Evolutionary conservation across 2,113 vertebrate genomes (phyloP).

Genomic region (Diphyllodes magnificus): DNA sequence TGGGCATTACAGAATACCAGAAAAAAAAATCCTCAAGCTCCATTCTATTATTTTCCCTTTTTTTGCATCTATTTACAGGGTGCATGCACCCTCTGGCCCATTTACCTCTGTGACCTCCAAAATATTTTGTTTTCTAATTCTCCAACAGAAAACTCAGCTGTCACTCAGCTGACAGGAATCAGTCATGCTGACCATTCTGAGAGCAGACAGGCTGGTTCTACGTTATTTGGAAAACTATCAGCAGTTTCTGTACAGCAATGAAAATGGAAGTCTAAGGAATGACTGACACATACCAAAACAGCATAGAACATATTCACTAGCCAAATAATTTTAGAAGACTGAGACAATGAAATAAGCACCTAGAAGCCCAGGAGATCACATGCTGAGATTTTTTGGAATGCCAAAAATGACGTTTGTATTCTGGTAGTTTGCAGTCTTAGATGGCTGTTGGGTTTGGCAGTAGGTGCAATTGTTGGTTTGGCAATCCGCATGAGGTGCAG

Average conservation of each 20-base stretch:
- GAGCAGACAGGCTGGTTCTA: background rate
- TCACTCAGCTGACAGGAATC: background rate
- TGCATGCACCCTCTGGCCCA: background rate
- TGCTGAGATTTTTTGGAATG: background rate
- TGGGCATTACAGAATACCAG: background rate
- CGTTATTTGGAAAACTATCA: background rate
- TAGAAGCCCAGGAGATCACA: background rate
- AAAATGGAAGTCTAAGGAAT: background rate
- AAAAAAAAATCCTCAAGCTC: background rate
- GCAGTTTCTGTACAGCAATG: background rate
- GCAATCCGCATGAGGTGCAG: background rate
- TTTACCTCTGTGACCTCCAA: background rate
- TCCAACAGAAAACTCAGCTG: background rate
- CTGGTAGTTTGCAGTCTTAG: background rate
- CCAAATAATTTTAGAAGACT: background rate
- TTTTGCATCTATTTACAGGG: background rate
- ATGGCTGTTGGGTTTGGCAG: background rate
- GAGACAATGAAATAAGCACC: background rate
- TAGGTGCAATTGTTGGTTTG: background rate
- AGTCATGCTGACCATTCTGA: rapidly evolving
- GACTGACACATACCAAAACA: background rate
- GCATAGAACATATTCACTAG: background rate
- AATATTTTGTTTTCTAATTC: background rate
- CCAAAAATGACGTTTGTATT: background rate
- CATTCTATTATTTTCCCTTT: background rate